Percentiles rank a stretch among this genome's conserved stretches.
These are phyloP conservation scores for Philotrypesis tridentata DNA, from an alignment of 1,140 invertebrate species.

Conservation along the genomic window DNA sequence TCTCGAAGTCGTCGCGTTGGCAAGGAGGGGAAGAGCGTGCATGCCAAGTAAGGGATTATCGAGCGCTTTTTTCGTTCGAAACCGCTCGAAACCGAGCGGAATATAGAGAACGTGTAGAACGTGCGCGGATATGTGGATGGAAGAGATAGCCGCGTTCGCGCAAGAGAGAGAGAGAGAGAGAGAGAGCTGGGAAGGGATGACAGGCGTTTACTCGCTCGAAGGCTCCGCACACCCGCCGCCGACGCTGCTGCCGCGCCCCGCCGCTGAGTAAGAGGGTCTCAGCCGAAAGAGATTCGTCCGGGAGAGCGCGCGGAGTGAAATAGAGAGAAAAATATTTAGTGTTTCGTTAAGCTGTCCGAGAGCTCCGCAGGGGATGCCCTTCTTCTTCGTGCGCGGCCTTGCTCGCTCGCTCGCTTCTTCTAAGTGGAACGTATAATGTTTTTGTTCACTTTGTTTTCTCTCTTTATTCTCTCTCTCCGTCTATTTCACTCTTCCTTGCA, in stretches of 20 bases:
- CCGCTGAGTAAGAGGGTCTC: neutral
- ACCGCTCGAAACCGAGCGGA: neutral
- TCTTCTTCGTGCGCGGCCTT: no score
- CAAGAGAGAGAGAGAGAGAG: neutral
- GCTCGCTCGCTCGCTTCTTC: neutral
- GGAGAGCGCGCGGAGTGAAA: neutral
- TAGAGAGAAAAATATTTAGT: slow-evolving; percentile 8
- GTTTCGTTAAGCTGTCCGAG: slow-evolving; percentile 16
- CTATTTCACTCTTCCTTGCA: neutral
- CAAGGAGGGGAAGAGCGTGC: neutral
- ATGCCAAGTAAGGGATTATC: slow-evolving; percentile 40
- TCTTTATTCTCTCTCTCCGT: no score
- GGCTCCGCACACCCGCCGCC: no score
- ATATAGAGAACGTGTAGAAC: slow-evolving; percentile 7
- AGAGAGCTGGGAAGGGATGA: neutral
- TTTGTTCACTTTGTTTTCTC: no score
- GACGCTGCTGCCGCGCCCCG: neutral
- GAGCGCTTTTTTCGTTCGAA: neutral
- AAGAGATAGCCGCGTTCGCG: neutral
- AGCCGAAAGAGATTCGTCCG: neutral
- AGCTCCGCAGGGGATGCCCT: neutral
- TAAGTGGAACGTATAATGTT: neutral
- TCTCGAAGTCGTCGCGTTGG: neutral
- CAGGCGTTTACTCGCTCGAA: slow-evolving; percentile 8
- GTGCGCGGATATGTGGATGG: neutral